Evolutionary conservation across 2,797 vertebrate species (phyloP), one percentile per base, ranked within the genome.

Genomic region (Parauchenoglanis punctatus): DNA sequence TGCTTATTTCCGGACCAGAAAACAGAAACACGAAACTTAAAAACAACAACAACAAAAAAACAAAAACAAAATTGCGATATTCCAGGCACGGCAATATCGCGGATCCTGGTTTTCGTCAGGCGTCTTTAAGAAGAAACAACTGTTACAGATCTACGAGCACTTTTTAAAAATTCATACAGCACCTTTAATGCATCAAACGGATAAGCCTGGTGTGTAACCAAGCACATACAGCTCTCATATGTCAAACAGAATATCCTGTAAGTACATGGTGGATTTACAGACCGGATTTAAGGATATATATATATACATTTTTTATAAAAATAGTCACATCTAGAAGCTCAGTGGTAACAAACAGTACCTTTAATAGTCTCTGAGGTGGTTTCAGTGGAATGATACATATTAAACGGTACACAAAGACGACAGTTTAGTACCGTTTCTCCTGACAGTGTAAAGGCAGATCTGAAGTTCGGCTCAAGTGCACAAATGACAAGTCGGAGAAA

Each of bases 1-100:
- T 11, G n/a, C 75, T 54, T 20, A 23, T 23, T 25, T 73, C 70
- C 25, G 70, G 31, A 17, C 31, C 67, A 35, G 67, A 68, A 35
- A 18, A 68, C 31, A 35, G 15, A 35, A 8, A 13, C 13, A 4
- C 31, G 25, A 3, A 31, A 31, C 11, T 15, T 4, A 40, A 2
- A 40, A 72, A 35, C 35, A 35, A 35, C 35, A 35, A 35, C 35
- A 35, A 35, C 35, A 35, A 35, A 35, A 35, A 35, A 35, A 35
- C 35, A 35, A 35, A 35, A 35, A 35, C 35, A 35, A 35, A 35
- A 35, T 35, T 35, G 35, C 35, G 35, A 35, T 35, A 8, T 3
- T 8, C 8, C 0, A 0, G 23, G 1, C 40, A 72, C 2, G 4
- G 68, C 1, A 0, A 72, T 72, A 44, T 10, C 2, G 3, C 18